Evolutionary conservation across 2,888 invertebrate genomes (phyloP).

Genomic region (Pyrocoelia pectoralis): DNA sequence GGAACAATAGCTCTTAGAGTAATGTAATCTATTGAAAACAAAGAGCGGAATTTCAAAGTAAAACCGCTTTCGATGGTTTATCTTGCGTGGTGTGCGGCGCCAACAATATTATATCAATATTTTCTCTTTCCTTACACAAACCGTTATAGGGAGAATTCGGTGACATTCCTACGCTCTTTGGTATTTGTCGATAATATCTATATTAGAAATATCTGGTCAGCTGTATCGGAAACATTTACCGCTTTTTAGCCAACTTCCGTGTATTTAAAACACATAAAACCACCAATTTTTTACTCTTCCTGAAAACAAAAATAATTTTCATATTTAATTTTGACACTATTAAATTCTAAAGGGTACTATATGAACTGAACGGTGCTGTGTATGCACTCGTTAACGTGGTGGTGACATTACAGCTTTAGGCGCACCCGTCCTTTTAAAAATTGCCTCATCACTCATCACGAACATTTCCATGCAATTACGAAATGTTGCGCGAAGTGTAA

Average conservation of each 20-base stretch:
- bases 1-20: slow-evolving; percentile 26
- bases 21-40: slow-evolving; percentile 41
- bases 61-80: slow-evolving; percentile 38
- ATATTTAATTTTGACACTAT: too few relatives aligned
- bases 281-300: too few relatives aligned
- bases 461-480: too few relatives aligned
- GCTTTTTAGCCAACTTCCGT: not conserved
- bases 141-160: slow-evolving; percentile 21
- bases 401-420: too few relatives aligned
- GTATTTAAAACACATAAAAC: not conserved
- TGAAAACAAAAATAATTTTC: too few relatives aligned
- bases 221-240: slow-evolving; percentile 12
- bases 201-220: slow-evolving; percentile 25
- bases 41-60: slow-evolving; percentile 35
- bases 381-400: too few relatives aligned
- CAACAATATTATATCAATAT: slow-evolving; percentile 43
- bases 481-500: too few relatives aligned
- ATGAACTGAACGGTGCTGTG: too few relatives aligned
- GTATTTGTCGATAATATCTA: slow-evolving; percentile 13
- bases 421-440: too few relatives aligned
- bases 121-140: slow-evolving; percentile 32
- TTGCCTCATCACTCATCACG: too few relatives aligned
- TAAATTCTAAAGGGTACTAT: too few relatives aligned
- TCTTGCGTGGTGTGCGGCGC: slow-evolving; percentile 35
- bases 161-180: slow-evolving; percentile 19